phyloP scores from a whole-genome alignment of 2,113 vertebrate genomes.

The Dunckerocampus dactyliophorus region DNA sequence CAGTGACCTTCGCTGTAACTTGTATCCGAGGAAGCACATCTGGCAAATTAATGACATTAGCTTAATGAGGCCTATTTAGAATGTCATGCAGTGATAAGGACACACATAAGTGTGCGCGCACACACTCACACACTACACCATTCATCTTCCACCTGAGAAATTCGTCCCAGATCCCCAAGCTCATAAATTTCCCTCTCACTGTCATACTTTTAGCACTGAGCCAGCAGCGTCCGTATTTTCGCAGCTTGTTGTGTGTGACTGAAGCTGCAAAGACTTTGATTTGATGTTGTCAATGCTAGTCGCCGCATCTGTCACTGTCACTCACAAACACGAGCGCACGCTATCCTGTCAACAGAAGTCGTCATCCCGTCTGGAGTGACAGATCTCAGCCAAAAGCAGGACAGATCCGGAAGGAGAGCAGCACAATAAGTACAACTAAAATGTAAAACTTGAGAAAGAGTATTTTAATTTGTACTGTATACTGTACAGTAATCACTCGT shows the following conservation, averaged over 20 bases:
- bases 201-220: constrained; percentile 8
- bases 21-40: constrained; percentile 49
- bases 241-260: constrained; percentile 29
- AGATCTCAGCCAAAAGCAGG: background rate
- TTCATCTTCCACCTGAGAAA: constrained; percentile 43
- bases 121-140: constrained; percentile 26
- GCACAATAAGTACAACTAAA: background rate
- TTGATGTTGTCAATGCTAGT: constrained; percentile 36
- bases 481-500: too few species aligned
- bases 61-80: constrained; percentile 69
- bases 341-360: constrained; percentile 26
- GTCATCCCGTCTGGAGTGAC: background rate
- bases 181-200: constrained; percentile 35
- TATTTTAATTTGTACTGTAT: too few species aligned
- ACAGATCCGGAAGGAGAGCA: background rate
- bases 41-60: constrained; percentile 71
- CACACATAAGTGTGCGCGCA: constrained; percentile 21
- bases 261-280: constrained; percentile 44
- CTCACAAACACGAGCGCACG: constrained; percentile 13
- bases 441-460: background rate
- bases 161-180: constrained; percentile 46
- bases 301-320: constrained; percentile 39
- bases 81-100: constrained; percentile 57
- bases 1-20: constrained; percentile 56
- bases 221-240: constrained; percentile 37